phyloP scores from a whole-genome alignment of 2,113 vertebrate genomes.

The Xiphias gladius region DNA sequence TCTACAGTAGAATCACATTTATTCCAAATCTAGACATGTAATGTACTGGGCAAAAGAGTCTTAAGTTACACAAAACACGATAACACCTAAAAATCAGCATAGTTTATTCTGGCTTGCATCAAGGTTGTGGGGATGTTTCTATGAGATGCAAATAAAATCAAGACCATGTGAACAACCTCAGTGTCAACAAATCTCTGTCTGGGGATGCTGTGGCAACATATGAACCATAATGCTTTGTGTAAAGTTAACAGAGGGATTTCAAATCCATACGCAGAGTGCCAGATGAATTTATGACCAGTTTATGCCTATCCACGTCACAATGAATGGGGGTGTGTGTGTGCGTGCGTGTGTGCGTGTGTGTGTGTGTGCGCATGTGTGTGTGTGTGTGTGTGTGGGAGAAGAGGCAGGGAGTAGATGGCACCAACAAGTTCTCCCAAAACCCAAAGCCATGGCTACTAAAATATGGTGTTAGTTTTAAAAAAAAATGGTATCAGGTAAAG shows the following conservation, averaged over 20 bases:
- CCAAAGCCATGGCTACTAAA: not conserved
- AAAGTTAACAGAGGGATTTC: slow-evolving; percentile 1
- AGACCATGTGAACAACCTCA: not conserved
- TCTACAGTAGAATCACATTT: not conserved
- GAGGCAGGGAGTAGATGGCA: too few relatives aligned
- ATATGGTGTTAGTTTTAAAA: not conserved
- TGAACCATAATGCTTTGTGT: not conserved
- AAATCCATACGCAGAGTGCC: not conserved
- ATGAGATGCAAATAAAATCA: slow-evolving; percentile 9
- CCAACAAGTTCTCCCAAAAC: not conserved
- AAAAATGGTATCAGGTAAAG: not conserved
- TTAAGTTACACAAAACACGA: not conserved
- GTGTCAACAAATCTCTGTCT: not conserved
- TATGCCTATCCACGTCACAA: not conserved
- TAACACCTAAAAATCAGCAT: not conserved
- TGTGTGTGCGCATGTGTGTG: too few relatives aligned
- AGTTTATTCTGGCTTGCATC: not conserved
- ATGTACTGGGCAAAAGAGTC: not conserved
- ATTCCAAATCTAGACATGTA: not conserved
- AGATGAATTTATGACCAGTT: not conserved
- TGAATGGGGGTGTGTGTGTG: too few relatives aligned
- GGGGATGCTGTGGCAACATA: not conserved
- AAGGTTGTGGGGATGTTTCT: not conserved
- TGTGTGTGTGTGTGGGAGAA: not conserved
- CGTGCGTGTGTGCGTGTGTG: not conserved